phyloP scores from a whole-genome alignment of 2,113 vertebrate species.

The Dryoscopus gambensis region DNA sequence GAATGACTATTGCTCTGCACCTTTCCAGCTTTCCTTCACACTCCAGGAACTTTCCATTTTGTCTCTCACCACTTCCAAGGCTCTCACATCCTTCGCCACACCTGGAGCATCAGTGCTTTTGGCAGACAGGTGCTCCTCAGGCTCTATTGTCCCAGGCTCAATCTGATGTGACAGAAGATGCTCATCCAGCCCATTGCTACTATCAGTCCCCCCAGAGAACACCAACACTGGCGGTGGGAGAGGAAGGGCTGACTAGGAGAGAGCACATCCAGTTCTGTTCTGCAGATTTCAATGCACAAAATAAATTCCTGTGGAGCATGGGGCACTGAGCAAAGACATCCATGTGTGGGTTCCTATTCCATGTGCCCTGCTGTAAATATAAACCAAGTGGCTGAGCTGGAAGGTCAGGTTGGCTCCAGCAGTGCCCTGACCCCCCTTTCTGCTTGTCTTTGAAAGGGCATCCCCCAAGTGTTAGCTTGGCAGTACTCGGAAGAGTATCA shows the following conservation, averaged over 20 bases:
- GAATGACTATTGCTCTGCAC: rapidly evolving
- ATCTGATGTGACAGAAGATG: neutral
- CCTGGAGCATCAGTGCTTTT: neutral
- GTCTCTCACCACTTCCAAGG: neutral
- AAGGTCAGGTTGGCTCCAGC: neutral
- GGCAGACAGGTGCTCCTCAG: neutral
- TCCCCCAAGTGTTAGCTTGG: neutral
- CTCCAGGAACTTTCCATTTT: neutral
- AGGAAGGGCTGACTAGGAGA: neutral
- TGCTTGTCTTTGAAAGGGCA: neutral
- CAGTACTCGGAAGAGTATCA: neutral
- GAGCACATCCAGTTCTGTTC: neutral
- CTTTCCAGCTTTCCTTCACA: neutral
- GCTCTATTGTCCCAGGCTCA: neutral
- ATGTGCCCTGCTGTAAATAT: neutral
- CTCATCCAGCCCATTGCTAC: neutral
- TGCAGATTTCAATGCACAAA: neutral
- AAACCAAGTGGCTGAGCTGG: neutral
- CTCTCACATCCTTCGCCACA: neutral
- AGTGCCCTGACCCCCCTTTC: neutral
- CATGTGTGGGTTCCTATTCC: neutral
- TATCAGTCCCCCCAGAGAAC: neutral
- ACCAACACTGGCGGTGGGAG: neutral
- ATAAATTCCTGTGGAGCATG: neutral
- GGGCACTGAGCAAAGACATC: neutral